These are phyloP conservation scores for Thamnophis sirtalis DNA, from an alignment of 2,113 vertebrate genomes.

Conservation along the genomic window DNA sequence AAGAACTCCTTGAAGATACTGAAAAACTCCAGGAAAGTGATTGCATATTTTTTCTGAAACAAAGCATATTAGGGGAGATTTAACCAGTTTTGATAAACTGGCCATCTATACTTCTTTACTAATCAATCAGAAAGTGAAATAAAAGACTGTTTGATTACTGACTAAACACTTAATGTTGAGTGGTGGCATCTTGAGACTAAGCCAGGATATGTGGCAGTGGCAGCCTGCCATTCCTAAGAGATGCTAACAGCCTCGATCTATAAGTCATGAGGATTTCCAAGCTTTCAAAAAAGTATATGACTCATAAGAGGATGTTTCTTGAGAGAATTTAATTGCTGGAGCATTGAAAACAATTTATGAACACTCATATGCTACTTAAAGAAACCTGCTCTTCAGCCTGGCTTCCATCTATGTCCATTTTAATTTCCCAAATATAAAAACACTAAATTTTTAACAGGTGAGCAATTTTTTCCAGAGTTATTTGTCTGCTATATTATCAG, in stretches of 20 bases:
- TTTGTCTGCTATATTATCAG: neutral
- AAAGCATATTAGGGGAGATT: neutral
- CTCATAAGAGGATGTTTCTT: neutral
- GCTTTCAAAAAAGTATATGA: neutral
- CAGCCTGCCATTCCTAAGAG: neutral
- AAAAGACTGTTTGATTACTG: neutral
- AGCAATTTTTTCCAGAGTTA: neutral
- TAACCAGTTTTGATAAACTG: neutral
- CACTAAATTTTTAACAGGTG: neutral
- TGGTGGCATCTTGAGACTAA: neutral
- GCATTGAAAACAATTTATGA: neutral
- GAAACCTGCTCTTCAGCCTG: neutral
- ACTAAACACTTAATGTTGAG: neutral
- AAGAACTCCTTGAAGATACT: neutral
- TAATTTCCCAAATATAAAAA: neutral
- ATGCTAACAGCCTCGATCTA: conserved; percentile 1
- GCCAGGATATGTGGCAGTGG: neutral
- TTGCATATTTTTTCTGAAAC: neutral
- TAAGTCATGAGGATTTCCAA: neutral
- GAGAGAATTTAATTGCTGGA: neutral
- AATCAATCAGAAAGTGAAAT: neutral
- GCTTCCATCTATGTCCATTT: neutral
- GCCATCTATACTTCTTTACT: neutral
- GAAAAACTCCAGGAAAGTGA: neutral
- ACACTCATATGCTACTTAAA: neutral